Conservation (phyloP, 2,797 vertebrate species). For the Nyctibius grandis region DNA sequence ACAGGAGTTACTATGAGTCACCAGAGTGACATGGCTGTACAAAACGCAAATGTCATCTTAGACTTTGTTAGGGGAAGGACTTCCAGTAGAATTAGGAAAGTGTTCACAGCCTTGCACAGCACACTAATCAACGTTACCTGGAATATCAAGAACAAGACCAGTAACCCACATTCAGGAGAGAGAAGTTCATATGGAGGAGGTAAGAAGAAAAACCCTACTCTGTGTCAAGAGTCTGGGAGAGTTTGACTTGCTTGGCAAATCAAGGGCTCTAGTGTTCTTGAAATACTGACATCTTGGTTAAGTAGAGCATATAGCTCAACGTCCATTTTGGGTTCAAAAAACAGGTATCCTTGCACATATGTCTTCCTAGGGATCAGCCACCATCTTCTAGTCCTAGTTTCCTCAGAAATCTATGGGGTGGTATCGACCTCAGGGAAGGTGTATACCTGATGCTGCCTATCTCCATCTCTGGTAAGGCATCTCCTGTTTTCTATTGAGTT, state of each 20-base stretch:
- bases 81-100: background rate
- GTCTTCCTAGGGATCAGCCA: background rate
- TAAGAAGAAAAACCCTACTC: background rate
- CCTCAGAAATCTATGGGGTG: background rate
- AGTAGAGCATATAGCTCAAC: fast-evolving
- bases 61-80: background rate
- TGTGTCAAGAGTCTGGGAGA: background rate
- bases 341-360: background rate
- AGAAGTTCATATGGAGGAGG: background rate
- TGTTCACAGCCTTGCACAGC: background rate
- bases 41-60: background rate
- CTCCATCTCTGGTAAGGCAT: background rate
- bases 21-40: background rate
- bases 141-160: background rate
- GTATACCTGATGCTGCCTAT: background rate
- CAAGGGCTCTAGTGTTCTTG: background rate
- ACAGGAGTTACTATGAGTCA: background rate
- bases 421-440: background rate
- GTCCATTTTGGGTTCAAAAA: background rate
- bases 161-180: background rate
- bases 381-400: background rate
- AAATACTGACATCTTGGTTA: background rate
- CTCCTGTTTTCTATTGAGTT: background rate
- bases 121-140: background rate
- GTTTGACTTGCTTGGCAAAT: background rate